These are phyloP conservation scores for Mareca strepera DNA, from an alignment of 2,797 vertebrate genomes.

Conservation along the genomic window DNA sequence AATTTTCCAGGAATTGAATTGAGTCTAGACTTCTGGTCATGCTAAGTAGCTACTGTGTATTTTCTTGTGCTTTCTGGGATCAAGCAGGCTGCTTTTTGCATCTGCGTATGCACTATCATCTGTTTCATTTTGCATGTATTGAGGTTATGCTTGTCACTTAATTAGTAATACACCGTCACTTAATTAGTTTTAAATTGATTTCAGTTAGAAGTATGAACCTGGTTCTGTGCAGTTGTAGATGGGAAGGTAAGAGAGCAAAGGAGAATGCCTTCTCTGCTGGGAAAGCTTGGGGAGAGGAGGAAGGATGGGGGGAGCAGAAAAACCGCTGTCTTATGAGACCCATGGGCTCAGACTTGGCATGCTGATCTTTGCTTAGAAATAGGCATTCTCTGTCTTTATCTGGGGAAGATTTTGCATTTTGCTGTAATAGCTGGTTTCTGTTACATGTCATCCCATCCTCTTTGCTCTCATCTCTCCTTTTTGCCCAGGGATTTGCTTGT, in stretches of 20 bases:
- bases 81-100: neutral
- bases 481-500: neutral
- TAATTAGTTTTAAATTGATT: neutral
- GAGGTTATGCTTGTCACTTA: neutral
- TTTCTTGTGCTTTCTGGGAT: neutral
- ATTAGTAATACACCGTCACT: neutral
- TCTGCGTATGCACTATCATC: neutral
- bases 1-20: neutral
- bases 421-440: neutral
- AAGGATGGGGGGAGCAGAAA: neutral
- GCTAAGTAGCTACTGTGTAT: neutral
- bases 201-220: neutral
- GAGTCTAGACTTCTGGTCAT: neutral
- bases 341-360: neutral
- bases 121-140: neutral
- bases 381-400: neutral
- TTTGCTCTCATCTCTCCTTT: neutral
- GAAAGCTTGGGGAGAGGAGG: neutral
- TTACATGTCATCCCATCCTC: neutral
- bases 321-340: neutral
- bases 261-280: neutral
- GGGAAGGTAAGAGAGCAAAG: neutral
- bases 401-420: neutral
- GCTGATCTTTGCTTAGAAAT: neutral
- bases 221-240: neutral